A percentile compares a stretch with the other conserved stretches of the same genome.
phyloP scores from a whole-genome alignment of 2,113 vertebrate species.

The Chrysochloris asiatica region DNA sequence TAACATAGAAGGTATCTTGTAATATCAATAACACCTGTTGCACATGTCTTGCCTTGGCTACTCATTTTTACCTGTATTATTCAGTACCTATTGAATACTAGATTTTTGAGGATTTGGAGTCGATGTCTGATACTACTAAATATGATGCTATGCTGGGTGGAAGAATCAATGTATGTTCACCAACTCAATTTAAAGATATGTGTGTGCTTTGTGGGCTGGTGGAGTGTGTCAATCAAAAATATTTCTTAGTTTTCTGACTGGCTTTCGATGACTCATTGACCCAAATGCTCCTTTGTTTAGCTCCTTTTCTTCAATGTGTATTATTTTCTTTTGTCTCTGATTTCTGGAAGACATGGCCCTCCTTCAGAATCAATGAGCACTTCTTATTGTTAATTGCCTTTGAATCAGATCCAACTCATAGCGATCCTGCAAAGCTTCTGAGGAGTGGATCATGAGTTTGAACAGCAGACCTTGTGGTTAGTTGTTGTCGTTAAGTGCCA shows the following conservation, averaged over 20 bases:
- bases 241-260: background rate
- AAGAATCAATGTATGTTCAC: background rate
- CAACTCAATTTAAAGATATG: background rate
- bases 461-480: no score
- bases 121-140: background rate
- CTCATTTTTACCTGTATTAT: no score
- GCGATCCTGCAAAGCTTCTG: no score
- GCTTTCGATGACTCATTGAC: background rate
- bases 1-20: constrained; percentile 8
- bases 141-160: background rate
- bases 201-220: background rate
- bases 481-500: no score
- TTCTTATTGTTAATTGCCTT: no score
- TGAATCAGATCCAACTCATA: no score
- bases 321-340: background rate
- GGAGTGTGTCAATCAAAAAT: background rate
- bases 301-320: background rate
- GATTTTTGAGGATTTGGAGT: background rate
- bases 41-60: background rate
- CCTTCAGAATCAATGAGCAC: background rate
- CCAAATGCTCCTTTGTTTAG: background rate
- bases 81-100: background rate
- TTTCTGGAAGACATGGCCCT: background rate
- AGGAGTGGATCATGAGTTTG: no score
- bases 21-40: background rate